A percentile compares a stretch with the other conserved stretches of the same genome.
Conservation (phyloP, 1,140 invertebrate species). For the Anthonomus grandis region DNA sequence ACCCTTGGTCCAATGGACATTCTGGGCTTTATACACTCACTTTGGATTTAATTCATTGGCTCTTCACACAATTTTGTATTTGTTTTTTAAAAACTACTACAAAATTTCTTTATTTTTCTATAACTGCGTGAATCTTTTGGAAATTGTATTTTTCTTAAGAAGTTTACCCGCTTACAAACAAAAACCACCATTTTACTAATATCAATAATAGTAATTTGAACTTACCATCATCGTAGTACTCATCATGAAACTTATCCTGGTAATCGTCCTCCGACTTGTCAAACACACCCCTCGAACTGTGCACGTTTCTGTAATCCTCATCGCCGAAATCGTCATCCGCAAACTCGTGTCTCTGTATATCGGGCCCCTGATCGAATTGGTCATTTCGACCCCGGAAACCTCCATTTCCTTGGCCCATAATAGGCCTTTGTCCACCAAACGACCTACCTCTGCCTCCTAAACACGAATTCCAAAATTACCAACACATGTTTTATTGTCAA, state of each 20-base stretch:
- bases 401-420: neutral
- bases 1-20: too few species aligned
- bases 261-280: conserved; percentile 31
- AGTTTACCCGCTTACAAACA: too few species aligned
- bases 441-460: neutral
- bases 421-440: neutral
- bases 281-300: neutral
- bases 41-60: too few species aligned
- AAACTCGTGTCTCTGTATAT: neutral
- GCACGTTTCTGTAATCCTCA: conserved; percentile 34
- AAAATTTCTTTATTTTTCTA: too few species aligned
- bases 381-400: neutral
- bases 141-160: too few species aligned
- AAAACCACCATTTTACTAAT: too few species aligned
- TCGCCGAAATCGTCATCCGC: conserved; percentile 28
- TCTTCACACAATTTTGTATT: too few species aligned
- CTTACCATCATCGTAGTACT: conserved; percentile 26
- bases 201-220: too few species aligned
- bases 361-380: neutral
- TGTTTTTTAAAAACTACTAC: too few species aligned
- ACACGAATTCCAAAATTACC: neutral
- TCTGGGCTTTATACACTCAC: too few species aligned
- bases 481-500: neutral
- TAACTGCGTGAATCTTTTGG: too few species aligned
- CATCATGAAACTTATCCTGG: conserved; percentile 30